Evolutionary conservation across 1,140 invertebrate genomes (phyloP).

Genomic region (Lepidurus apus): DNA sequence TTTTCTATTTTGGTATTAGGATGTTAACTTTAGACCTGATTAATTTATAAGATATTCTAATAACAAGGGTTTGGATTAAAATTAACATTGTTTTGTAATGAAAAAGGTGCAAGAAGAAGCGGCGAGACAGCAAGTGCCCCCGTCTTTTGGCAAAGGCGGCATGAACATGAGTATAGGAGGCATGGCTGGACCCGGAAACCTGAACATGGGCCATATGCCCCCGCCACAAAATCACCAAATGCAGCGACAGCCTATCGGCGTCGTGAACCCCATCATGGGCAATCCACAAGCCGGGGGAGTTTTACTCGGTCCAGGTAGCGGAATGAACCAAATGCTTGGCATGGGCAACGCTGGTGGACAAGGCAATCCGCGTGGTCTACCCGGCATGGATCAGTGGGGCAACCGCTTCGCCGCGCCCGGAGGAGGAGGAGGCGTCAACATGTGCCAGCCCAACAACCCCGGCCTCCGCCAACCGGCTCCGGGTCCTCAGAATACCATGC

Average conservation of each 20-base stretch:
- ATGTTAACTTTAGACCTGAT: neutral
- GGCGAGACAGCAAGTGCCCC: constrained; percentile 71
- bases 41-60: neutral
- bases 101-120: constrained; percentile 78
- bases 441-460: constrained; percentile 35
- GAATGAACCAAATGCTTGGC: constrained; percentile 7
- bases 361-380: constrained; percentile 34
- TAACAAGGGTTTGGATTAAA: neutral
- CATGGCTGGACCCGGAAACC: neutral
- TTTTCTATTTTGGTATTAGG: neutral
- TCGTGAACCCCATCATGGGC: neutral
- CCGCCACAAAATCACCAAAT: constrained; percentile 57
- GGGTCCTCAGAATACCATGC: constrained; percentile 36
- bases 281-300: neutral
- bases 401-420: constrained; percentile 4
- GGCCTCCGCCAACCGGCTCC: constrained; percentile 48
- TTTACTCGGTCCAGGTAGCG: constrained; percentile 41
- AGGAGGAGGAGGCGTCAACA: neutral
- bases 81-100: constrained; percentile 21
- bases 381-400: constrained; percentile 36
- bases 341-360: constrained; percentile 27
- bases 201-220: constrained; percentile 49
- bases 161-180: constrained; percentile 48
- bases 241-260: constrained; percentile 38
- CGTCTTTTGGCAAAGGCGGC: constrained; percentile 65